Percentiles rank a stretch among this genome's conserved stretches.
These are phyloP conservation scores for Sander lucioperca DNA, from an alignment of 2,113 vertebrate genomes.

Conservation along the genomic window DNA sequence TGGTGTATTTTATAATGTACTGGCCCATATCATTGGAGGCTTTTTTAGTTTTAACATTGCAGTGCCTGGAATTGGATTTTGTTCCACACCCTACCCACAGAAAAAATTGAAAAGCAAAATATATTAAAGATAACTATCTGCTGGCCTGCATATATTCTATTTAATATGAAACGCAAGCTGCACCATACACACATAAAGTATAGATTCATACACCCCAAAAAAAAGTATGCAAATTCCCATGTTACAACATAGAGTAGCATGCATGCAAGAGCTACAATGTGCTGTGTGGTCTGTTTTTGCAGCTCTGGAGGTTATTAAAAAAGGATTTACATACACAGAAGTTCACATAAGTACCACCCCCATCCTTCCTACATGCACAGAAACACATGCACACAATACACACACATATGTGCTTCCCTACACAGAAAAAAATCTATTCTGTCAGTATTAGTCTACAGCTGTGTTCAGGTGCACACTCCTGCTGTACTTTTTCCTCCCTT, in stretches of 20 bases:
- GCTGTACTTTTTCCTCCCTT: conserved; percentile 16
- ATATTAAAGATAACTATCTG: no score
- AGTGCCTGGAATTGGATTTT: no score
- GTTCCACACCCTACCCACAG: no score
- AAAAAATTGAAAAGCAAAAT: no score
- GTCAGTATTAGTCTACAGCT: conserved; percentile 9
- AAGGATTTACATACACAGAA: neutral
- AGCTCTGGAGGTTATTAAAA: neutral
- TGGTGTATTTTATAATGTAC: no score
- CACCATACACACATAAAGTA: neutral
- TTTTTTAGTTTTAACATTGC: no score
- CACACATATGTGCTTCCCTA: neutral
- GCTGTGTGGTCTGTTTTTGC: neutral
- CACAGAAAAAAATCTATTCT: neutral
- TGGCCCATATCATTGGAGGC: no score
- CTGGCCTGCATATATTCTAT: neutral
- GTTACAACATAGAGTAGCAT: neutral
- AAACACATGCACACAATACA: conserved; percentile 8
- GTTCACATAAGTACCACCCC: neutral
- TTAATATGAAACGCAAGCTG: neutral
- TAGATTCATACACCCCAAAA: neutral
- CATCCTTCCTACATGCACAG: neutral
- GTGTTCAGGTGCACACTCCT: conserved; percentile 8
- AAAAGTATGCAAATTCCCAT: neutral
- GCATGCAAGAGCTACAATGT: neutral